These are phyloP conservation scores for Leptopilina clavipes DNA, from an alignment of 1,140 invertebrate genomes.

Conservation along the genomic window DNA sequence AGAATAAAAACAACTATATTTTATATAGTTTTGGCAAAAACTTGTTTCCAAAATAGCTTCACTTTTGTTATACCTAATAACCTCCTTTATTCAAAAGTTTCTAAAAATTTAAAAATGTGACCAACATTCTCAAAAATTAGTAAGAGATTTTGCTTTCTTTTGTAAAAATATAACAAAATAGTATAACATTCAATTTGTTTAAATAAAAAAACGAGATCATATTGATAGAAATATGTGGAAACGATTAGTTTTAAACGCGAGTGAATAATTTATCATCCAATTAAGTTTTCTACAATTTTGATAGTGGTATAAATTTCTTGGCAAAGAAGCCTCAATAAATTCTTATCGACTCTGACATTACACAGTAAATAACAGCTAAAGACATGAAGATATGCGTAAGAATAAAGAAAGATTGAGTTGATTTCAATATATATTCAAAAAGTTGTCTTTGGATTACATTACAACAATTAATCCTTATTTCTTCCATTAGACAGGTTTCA, in stretches of 20 bases:
- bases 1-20: too few species aligned
- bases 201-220: too few species aligned
- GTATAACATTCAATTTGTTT: too few species aligned
- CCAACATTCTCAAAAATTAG: too few species aligned
- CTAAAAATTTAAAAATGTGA: too few species aligned
- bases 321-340: neutral
- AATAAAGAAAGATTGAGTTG: conserved; percentile 44
- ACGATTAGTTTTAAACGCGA: neutral
- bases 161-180: too few species aligned
- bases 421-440: conserved; percentile 50
- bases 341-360: conserved; percentile 17
- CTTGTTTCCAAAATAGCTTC: too few species aligned
- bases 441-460: conserved; percentile 57
- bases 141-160: too few species aligned
- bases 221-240: too few species aligned
- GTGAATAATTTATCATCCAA: neutral
- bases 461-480: conserved; percentile 55
- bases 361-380: conserved; percentile 3
- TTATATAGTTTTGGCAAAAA: too few species aligned
- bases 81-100: too few species aligned
- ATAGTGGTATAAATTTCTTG: neutral
- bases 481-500: neutral
- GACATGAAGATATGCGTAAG: conserved; percentile 48
- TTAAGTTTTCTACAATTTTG: neutral
- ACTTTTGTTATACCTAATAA: too few species aligned